A percentile compares a stretch with the other conserved stretches of the same genome.
Conservation (phyloP, 2,888 invertebrate species). For the Campaea margaritaria region DNA sequence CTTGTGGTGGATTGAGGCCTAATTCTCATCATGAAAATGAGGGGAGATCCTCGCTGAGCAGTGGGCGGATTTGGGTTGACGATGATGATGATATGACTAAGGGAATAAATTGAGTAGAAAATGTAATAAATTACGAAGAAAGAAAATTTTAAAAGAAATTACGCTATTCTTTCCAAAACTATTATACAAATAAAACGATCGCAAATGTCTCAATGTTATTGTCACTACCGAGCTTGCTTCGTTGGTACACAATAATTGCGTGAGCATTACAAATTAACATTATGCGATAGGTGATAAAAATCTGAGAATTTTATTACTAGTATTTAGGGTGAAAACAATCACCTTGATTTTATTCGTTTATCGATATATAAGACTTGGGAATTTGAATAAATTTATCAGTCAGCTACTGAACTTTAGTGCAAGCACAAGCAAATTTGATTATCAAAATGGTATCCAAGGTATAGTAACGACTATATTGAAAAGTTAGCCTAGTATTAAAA, state of each 20-base stretch:
- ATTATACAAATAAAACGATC: not conserved
- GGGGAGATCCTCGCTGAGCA: no score
- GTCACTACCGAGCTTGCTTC: constrained; percentile 7
- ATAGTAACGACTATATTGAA: constrained; percentile 1
- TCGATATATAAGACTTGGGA: constrained; percentile 46
- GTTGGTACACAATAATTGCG: constrained; percentile 15
- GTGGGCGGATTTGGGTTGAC: no score
- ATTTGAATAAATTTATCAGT: constrained; percentile 46
- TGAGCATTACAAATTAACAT: constrained; percentile 19
- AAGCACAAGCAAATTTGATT: constrained; percentile 20
- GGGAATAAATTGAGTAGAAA: no score
- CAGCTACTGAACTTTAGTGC: constrained; percentile 29
- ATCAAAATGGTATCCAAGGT: constrained; percentile 48
- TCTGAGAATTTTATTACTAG: constrained; percentile 18
- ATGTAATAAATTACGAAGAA: no score
- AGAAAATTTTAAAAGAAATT: no score
- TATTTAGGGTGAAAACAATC: constrained; percentile 36
- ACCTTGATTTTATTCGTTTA: constrained; percentile 40
- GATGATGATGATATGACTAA: no score
- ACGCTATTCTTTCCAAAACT: no score
- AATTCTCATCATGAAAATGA: no score
- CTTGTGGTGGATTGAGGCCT: no score
- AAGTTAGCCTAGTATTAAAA: no score
- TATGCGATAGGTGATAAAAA: constrained; percentile 19
- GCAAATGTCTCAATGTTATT: constrained; percentile 1